Evolutionary conservation across 2,113 vertebrate species (phyloP), one percentile per base, ranked within the genome.

Genomic region (Blennius ocellaris): DNA sequence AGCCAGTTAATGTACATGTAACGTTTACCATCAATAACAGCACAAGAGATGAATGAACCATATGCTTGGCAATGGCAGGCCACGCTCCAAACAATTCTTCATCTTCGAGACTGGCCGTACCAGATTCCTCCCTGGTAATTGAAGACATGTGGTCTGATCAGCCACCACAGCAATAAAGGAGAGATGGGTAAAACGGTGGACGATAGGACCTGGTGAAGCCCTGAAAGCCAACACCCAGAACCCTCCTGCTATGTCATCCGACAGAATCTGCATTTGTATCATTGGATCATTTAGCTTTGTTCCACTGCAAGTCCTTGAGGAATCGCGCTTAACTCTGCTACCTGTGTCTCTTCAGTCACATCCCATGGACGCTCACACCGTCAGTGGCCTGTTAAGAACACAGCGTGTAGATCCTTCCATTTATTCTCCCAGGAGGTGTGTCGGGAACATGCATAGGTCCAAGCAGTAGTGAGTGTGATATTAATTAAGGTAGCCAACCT

Each of bases 401-500:
- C 58, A 78, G 38, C 72, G 68, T 54, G 41, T 75, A 80, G 73
- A 81, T 57, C 60, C 53, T 71, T 89, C 64, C 8, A 21, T 53
- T 84, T 76, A 78, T 84, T 81, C 69, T 87, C 80, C 61, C 83
- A 11, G 5, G 87, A 84, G 80, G 82, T 86, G 74, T 81, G 78
- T 88, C 82, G 83, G 82, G 66, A 89, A 79, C 82, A 80, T 74
- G 63, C 70, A 91, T 77, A 81, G 72, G 76, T 71, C 76, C 54
- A 66, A 78, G 66, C 60, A 70, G 83, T 85, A 85, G 82, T 36
- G 69, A 83, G 87, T 15, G 39, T 78, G 87, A 92, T 90, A 87
- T 91, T 89, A 92, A 91, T 92, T 88, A 92, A 92, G 69, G 81
- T 81, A 82, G 69, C 84, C 87, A 92, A 91, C 82, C 84, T 85